phyloP scores from a whole-genome alignment of 2,113 vertebrate species.

The Brachypteracias leptosomus region DNA sequence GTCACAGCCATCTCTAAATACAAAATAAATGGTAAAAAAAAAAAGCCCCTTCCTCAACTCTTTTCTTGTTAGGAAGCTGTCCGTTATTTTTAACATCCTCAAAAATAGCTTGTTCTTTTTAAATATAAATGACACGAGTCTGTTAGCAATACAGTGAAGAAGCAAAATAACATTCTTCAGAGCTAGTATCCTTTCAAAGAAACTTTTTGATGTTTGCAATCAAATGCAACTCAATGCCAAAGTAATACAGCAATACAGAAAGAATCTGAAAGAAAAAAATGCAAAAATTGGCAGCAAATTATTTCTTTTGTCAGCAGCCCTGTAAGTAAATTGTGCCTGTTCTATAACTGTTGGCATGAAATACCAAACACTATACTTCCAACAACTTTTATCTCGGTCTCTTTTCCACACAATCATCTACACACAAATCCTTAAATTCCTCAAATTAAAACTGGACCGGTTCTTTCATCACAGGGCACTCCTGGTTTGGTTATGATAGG shows the following conservation, averaged over 20 bases:
- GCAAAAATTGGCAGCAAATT: constrained; percentile 28
- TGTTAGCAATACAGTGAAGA: constrained; percentile 14
- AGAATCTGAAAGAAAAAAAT: constrained; percentile 43
- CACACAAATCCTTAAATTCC: not conserved
- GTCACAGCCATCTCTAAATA: not conserved
- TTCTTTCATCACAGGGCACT: not conserved
- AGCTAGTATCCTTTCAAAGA: constrained; percentile 24
- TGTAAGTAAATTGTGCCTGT: constrained; percentile 8
- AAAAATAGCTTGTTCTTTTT: constrained; percentile 42
- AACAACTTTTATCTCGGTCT: not conserved
- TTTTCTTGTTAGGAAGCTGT: not conserved
- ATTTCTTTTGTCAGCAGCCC: constrained; percentile 31
- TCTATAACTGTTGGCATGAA: constrained; percentile 10
- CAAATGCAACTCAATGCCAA: constrained; percentile 36
- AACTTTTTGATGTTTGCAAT: constrained; percentile 56
- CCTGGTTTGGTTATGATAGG: not conserved
- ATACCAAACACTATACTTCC: not conserved
- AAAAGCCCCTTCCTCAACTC: not conserved
- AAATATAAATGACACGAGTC: constrained; percentile 8
- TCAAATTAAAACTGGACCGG: not conserved
- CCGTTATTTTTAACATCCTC: constrained; percentile 46
- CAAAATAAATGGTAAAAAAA: not conserved
- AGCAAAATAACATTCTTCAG: constrained; percentile 19
- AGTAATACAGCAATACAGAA: constrained; percentile 24
- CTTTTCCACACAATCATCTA: not conserved